Conservation (phyloP, 2,888 invertebrate species). For the Cephonodes hylas region DNA sequence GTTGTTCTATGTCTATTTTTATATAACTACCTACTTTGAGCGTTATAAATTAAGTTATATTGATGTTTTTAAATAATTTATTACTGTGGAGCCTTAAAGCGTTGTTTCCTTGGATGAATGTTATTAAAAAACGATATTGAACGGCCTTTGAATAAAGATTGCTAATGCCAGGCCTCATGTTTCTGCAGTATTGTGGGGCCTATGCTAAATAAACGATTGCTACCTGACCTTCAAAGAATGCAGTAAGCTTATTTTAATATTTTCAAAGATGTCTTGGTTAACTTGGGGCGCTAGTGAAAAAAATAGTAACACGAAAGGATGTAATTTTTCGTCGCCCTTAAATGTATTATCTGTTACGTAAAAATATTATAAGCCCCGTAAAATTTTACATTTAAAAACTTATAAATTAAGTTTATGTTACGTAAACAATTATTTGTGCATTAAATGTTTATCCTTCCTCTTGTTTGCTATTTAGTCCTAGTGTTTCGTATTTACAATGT, state of each 20-base stretch:
- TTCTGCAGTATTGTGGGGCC: neutral
- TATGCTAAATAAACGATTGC: neutral
- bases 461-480: neutral
- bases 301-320: too few species aligned
- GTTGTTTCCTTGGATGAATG: neutral
- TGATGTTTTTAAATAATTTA: neutral
- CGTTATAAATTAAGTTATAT: neutral
- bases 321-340: too few species aligned
- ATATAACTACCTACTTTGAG: neutral
- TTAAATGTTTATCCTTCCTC: neutral
- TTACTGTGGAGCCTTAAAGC: too few species aligned
- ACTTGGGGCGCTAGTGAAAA: neutral
- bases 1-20: slow-evolving; percentile 22
- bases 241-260: neutral
- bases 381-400: neutral
- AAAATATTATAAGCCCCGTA: neutral
- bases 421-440: neutral
- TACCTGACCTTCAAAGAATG: neutral
- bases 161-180: neutral
- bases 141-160: neutral
- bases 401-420: neutral
- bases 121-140: neutral
- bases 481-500: neutral
- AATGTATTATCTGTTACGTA: neutral
- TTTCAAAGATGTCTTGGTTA: neutral